These are phyloP conservation scores for Pygmarrhopalites habei DNA, from an alignment of 1,140 invertebrate species.

Conservation along the genomic window DNA sequence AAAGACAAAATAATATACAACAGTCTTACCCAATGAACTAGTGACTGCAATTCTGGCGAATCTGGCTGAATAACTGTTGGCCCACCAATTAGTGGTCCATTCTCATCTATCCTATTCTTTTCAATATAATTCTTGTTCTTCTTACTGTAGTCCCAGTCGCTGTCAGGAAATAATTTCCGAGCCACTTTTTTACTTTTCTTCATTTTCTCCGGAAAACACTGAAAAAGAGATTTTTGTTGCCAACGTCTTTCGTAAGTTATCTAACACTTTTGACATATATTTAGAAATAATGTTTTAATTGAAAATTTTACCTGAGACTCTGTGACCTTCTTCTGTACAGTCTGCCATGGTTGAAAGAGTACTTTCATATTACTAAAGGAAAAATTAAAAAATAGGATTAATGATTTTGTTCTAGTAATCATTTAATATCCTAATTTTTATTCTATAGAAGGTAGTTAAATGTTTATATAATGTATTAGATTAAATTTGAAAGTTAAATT, in stretches of 20 bases:
- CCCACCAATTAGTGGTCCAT: constrained; percentile 36
- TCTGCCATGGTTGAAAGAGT: constrained; percentile 38
- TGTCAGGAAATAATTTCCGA: constrained; percentile 6
- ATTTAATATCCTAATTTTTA: no score
- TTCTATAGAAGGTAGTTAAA: no score
- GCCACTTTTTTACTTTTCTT: constrained; percentile 32
- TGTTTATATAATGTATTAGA: no score
- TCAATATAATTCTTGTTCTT: neutral
- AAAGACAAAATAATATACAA: no score
- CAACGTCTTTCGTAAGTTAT: no score
- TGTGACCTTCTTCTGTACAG: constrained; percentile 32
- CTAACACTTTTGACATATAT: no score
- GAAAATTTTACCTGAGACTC: no score
- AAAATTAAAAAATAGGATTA: no score
- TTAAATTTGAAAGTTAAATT: no score
- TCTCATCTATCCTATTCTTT: constrained; percentile 3
- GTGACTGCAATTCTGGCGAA: constrained; percentile 43
- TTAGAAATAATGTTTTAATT: no score
- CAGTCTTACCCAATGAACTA: constrained; percentile 42
- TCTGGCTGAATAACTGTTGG: constrained; percentile 32
- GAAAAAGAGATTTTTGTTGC: no score
- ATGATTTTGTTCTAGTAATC: no score
- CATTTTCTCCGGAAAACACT: constrained; percentile 31
- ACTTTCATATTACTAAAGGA: constrained; percentile 35
- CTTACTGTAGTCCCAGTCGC: neutral